These are phyloP conservation scores for Epinephelus malabaricus DNA, from an alignment of 2,797 vertebrate genomes.

Conservation along the genomic window DNA sequence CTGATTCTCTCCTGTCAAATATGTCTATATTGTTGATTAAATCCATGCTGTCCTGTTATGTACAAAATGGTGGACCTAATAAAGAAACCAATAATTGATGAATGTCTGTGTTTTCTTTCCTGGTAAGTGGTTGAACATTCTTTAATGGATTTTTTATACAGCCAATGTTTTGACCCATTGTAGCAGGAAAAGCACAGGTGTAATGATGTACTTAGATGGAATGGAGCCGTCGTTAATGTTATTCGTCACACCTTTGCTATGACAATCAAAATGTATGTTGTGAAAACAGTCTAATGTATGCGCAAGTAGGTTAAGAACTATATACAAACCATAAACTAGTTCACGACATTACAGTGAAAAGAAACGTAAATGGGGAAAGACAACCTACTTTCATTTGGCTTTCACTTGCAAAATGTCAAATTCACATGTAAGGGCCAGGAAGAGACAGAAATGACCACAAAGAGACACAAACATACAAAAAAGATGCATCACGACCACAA, in stretches of 20 bases:
- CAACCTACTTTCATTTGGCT: too few species aligned
- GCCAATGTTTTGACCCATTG: background rate
- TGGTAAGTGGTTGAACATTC: background rate
- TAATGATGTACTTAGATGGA: background rate
- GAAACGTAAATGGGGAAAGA: too few species aligned
- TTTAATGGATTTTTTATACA: background rate
- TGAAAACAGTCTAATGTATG: background rate
- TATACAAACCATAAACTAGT: background rate
- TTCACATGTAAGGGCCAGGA: too few species aligned
- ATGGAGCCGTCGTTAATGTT: background rate
- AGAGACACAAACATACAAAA: too few species aligned
- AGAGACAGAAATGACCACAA: too few species aligned
- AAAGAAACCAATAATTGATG: constrained; percentile 76
- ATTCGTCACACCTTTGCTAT: background rate
- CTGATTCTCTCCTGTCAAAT: constrained; percentile 71
- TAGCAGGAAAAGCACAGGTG: background rate
- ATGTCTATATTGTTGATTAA: constrained; percentile 78
- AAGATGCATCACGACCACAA: too few species aligned
- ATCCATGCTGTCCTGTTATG: constrained; percentile 77
- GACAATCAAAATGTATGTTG: background rate
- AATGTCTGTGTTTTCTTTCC: constrained; percentile 17
- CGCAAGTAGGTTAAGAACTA: background rate
- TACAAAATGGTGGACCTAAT: constrained; percentile 84
- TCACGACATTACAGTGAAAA: background rate
- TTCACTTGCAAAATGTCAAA: too few species aligned